Evolutionary conservation across 2,888 invertebrate genomes (phyloP), one percentile per base, ranked within the genome.

Genomic region (Falcaria lacertinaria): DNA sequence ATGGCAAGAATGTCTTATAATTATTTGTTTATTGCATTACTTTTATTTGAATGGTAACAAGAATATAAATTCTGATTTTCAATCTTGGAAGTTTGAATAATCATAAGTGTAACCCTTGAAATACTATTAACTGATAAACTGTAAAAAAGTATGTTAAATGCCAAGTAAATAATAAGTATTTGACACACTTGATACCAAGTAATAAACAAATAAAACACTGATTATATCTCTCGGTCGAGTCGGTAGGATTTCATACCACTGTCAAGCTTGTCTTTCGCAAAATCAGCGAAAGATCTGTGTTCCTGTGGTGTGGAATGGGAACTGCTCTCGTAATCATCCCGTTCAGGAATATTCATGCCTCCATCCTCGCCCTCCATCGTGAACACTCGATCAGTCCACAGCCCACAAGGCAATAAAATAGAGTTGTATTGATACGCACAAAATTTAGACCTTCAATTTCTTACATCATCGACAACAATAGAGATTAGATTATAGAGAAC

Each of bases 401-500:
- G n/a, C n/a, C n/a, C n/a, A 43, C 52, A 64, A 65, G 47, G 59
- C 64, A 64, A 69, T 59, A 74, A 69, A 64, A 64, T 56, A 57
- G 33, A 19, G 3, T 6, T 19, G 6, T 11, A 11, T 11, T 11
- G 11, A 1, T 28, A 28, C 3, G 11, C 28, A 28, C 28, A 28
- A 28, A 38, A 40, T 43, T 38, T 53, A 69, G 74, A 69, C 77
- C 78, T 81, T 81, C 76, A 72, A 55, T 75, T 72, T 80, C 88
- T 89, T 89, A 89, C 89, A 89, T 89, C 89, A 89, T 86, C 89
- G 76, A 75, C 73, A 58, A 78, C 64, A 79, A 77, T 79, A 83
- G 61, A 57, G 57, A 60, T 44, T 44, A 8, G 17, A 11, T 28
- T 14, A 22, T 15, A 4, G 11, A 2, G 8, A 39, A 7, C 11